Percentiles rank a stretch among this genome's conserved stretches.
Evolutionary conservation across 2,113 vertebrate species (phyloP).

Genomic region (Psammodynastes pulverulentus): DNA sequence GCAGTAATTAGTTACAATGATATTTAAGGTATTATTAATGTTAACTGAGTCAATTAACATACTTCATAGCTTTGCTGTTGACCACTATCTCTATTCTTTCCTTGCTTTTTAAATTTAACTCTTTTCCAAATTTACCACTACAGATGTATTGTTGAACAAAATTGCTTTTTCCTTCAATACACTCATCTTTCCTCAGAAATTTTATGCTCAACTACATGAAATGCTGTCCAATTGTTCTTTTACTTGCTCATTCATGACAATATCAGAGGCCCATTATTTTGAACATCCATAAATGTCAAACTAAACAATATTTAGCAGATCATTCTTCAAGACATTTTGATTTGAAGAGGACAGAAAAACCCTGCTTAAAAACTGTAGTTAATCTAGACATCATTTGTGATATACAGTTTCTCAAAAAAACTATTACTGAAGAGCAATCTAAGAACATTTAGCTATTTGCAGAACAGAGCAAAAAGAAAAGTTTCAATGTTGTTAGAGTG

Average conservation of each 20-base stretch:
- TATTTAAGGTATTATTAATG: neutral
- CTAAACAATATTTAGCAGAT: neutral
- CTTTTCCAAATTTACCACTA: neutral
- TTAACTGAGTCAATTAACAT: neutral
- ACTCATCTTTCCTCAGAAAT: neutral
- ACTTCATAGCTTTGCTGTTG: neutral
- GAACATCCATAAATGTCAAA: neutral
- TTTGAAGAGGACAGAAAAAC: neutral
- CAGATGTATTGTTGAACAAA: neutral
- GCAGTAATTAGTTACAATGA: neutral
- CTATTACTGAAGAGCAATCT: conserved; percentile 34
- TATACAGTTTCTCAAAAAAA: conserved; percentile 16
- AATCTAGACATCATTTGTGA: conserved; percentile 11
- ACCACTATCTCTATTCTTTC: neutral
- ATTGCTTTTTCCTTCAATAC: neutral
- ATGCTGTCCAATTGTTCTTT: neutral
- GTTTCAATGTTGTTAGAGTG: conserved; percentile 22
- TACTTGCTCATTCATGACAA: neutral
- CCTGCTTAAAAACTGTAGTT: neutral
- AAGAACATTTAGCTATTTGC: conserved; percentile 23
- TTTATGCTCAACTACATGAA: neutral
- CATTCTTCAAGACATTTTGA: neutral
- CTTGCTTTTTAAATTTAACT: neutral
- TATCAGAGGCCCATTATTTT: neutral
- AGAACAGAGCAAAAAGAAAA: conserved; percentile 1